Evolutionary conservation across 2,888 invertebrate species (phyloP).

Genomic region (Hydropsyche betteni): DNA sequence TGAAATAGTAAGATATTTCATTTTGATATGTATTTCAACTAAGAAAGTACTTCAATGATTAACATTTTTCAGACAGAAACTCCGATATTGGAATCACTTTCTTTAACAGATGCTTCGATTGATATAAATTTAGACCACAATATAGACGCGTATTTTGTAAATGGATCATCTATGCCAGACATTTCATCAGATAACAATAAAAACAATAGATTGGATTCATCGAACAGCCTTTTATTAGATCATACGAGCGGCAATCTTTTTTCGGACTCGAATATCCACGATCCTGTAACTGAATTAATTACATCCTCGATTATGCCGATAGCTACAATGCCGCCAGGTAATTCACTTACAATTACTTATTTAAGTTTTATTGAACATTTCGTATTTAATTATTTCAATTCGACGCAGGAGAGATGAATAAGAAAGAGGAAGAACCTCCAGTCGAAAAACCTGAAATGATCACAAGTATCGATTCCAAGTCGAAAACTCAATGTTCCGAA

Average conservation of each 20-base stretch:
- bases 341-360: no score
- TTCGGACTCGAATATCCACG: not conserved
- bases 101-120: not conserved
- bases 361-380: no score
- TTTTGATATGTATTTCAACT: not conserved
- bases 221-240: not conserved
- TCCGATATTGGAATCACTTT: not conserved
- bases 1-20: not conserved
- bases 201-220: not conserved
- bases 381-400: no score
- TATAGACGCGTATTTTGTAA: not conserved
- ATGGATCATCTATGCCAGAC: constrained; percentile 35
- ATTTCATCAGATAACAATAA: constrained; percentile 16
- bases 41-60: not conserved
- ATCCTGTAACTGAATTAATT: constrained; percentile 4
- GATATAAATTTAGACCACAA: constrained; percentile 9
- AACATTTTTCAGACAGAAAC: not conserved
- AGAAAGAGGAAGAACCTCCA: not conserved
- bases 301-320: constrained; percentile 17
- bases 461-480: not conserved
- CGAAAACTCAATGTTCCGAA: constrained; percentile 61
- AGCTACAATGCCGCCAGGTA: constrained; percentile 18
- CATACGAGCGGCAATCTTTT: not conserved
- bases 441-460: not conserved
- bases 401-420: constrained; percentile 1